phyloP scores from a whole-genome alignment of 1,140 invertebrate species.

The Drosophila kepulauana region DNA sequence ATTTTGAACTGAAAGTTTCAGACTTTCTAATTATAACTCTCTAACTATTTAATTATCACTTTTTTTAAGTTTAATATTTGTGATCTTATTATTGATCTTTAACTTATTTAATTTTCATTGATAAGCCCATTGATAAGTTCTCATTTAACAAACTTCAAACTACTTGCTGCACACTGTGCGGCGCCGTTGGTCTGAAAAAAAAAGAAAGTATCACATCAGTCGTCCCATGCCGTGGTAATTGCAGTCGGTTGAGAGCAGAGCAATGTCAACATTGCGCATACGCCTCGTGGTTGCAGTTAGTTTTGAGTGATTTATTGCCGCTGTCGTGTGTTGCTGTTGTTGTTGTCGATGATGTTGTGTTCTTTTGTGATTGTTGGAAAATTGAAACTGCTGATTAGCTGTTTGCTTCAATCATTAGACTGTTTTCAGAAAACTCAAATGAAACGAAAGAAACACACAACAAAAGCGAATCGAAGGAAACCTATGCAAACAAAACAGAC shows the following conservation, averaged over 20 bases:
- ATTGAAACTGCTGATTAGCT: constrained; percentile 48
- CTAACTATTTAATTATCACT: no score
- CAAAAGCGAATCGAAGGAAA: neutral
- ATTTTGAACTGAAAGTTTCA: no score
- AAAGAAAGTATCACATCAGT: constrained; percentile 13
- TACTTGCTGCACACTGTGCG: constrained; percentile 42
- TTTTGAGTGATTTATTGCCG: constrained; percentile 23
- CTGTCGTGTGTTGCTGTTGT: neutral
- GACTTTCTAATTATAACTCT: no score
- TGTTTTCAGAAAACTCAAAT: neutral
- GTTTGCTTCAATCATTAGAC: constrained; percentile 34
- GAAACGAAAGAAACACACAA: no score
- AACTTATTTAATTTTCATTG: neutral
- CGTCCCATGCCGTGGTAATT: constrained; percentile 50
- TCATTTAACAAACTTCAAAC: neutral
- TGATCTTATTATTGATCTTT: neutral
- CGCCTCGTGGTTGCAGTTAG: constrained; percentile 65
- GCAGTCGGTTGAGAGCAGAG: constrained; percentile 43
- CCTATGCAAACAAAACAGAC: neutral
- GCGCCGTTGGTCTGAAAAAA: constrained; percentile 58
- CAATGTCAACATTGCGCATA: constrained; percentile 66
- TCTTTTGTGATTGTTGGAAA: neutral
- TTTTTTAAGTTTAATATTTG: no score
- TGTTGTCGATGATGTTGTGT: neutral
- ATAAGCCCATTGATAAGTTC: no score